Evolutionary conservation across 1,140 invertebrate species (phyloP).

Genomic region (Danaus plexippus): DNA sequence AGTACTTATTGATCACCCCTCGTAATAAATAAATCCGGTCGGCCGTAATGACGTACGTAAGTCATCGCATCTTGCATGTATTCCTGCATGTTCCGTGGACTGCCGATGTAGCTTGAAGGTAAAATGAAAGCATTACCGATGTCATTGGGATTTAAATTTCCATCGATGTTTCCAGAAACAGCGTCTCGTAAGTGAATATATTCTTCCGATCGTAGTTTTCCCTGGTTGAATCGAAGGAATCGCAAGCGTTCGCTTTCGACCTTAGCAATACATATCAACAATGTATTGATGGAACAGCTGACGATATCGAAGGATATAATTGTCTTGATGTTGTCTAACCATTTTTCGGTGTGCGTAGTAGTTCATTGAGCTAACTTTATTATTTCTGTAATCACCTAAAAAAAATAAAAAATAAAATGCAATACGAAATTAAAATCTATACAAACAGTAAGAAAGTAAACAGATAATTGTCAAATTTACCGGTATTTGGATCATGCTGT

Average conservation of each 20-base stretch:
- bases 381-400: slow-evolving; percentile 3
- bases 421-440: slow-evolving; percentile 17
- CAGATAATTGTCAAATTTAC: slow-evolving; percentile 28
- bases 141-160: slow-evolving; percentile 8
- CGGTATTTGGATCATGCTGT: slow-evolving; percentile 36
- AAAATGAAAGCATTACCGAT: slow-evolving; percentile 15
- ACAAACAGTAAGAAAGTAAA: slow-evolving; percentile 27
- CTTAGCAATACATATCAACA: slow-evolving; percentile 5
- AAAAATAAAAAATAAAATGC: slow-evolving; percentile 19
- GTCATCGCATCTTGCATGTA: slow-evolving; percentile 6
- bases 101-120: slow-evolving; percentile 35
- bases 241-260: slow-evolving; percentile 44
- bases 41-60: slow-evolving; percentile 9
- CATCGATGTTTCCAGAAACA: slow-evolving; percentile 8
- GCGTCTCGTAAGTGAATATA: slow-evolving; percentile 21
- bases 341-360: slow-evolving; percentile 22
- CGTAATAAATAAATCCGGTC: slow-evolving; percentile 2
- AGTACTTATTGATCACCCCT: too few species aligned
- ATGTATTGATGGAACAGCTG: too few species aligned
- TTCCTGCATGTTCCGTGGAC: slow-evolving; percentile 41
- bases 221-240: slow-evolving; percentile 40
- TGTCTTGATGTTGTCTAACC: slow-evolving; percentile 28
- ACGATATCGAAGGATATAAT: slow-evolving; percentile 3
- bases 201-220: slow-evolving; percentile 31
- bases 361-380: slow-evolving; percentile 10